phyloP scores from a whole-genome alignment of 2,797 vertebrate species.

The Hippocampus kuda region DNA sequence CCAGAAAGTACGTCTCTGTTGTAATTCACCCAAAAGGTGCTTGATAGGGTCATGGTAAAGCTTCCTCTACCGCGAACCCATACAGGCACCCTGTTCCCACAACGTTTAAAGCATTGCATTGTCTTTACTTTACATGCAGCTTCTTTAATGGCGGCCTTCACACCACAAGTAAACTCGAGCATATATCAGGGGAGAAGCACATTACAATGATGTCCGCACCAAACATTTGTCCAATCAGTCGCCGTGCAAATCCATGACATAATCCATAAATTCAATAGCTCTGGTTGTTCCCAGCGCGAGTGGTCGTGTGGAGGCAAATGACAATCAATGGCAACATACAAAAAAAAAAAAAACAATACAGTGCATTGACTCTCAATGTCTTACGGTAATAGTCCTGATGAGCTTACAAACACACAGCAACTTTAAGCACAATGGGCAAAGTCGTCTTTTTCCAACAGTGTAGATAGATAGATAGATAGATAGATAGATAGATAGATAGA shows the following conservation, averaged over 20 bases:
- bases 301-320: constrained; percentile 53
- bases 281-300: constrained; percentile 20
- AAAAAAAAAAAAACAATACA: constrained; percentile 35
- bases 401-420: not conserved
- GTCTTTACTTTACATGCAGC: not conserved
- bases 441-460: not conserved
- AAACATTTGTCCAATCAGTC: constrained; percentile 5
- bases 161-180: not conserved
- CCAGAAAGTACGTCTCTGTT: too few species aligned
- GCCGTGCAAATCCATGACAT: constrained; percentile 4
- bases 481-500: not conserved
- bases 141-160: not conserved
- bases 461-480: not conserved
- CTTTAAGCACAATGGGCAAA: not conserved
- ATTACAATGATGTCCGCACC: not conserved
- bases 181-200: not conserved
- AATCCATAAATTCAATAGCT: constrained; percentile 11
- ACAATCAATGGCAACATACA: constrained; percentile 64
- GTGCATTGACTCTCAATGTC: constrained; percentile 56
- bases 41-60: too few species aligned
- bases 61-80: too few species aligned
- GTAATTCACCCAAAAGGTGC: too few species aligned
- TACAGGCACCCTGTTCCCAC: not conserved
- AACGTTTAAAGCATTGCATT: not conserved
- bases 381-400: constrained; percentile 47